A percentile compares a stretch with the other conserved stretches of the same genome.
These are phyloP conservation scores for Patagioenas fasciata DNA, from an alignment of 2,113 vertebrate species.

Conservation along the genomic window DNA sequence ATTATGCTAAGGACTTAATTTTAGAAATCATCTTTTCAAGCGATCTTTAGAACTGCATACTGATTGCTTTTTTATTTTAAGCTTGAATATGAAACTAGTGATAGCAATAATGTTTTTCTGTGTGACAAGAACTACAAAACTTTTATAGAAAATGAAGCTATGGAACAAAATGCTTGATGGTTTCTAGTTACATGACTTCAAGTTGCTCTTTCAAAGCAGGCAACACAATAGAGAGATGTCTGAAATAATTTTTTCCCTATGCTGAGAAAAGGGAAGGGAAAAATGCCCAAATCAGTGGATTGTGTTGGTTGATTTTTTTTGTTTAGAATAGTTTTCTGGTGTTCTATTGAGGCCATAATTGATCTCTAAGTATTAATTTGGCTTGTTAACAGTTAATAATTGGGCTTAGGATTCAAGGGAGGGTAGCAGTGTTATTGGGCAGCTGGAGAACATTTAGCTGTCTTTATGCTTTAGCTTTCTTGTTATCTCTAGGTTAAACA, in stretches of 20 bases:
- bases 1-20: conserved; percentile 47
- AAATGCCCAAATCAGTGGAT: neutral
- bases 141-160: neutral
- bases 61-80: conserved; percentile 59
- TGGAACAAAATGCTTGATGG: conserved; percentile 1
- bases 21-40: conserved; percentile 38
- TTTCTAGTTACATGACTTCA: neutral
- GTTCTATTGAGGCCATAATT: neutral
- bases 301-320: neutral
- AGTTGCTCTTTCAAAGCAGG: neutral
- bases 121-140: conserved; percentile 8
- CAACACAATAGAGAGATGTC: neutral
- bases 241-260: neutral
- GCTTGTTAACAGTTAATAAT: neutral
- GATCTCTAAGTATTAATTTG: neutral
- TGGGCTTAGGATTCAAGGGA: neutral
- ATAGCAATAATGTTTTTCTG: conserved; percentile 10
- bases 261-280: neutral
- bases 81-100: conserved; percentile 3
- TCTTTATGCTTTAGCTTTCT: neutral
- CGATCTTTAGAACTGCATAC: conserved; percentile 32
- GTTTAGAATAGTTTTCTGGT: neutral
- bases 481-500: neutral
- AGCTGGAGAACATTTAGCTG: neutral
- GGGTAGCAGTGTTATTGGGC: neutral